These are phyloP conservation scores for Trichomalopsis sarcophagae DNA, from an alignment of 1,140 invertebrate species.

Conservation along the genomic window DNA sequence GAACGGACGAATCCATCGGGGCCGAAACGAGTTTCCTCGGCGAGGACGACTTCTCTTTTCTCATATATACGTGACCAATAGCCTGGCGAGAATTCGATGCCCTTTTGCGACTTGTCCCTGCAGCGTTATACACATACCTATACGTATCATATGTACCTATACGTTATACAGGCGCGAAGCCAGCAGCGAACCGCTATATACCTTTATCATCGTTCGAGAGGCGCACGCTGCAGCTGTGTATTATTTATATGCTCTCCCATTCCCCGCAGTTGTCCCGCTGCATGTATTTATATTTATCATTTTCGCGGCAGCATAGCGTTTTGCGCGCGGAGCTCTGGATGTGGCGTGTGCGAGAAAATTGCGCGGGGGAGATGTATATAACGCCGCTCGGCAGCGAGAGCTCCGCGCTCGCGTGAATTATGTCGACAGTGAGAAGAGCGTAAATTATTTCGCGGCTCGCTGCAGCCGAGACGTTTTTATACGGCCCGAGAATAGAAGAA, in stretches of 20 bases:
- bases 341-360: background rate
- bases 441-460: background rate
- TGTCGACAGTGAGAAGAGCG: slow-evolving; percentile 2
- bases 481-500: background rate
- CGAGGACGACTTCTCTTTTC: slow-evolving; percentile 15
- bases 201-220: background rate
- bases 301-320: background rate
- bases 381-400: background rate
- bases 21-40: slow-evolving; percentile 43
- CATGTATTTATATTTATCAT: background rate
- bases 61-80: slow-evolving; percentile 47
- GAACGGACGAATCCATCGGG: slow-evolving; percentile 39
- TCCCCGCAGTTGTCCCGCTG: no score
- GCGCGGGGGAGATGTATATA: background rate
- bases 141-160: background rate
- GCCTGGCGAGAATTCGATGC: slow-evolving; percentile 11
- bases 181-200: background rate
- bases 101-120: slow-evolving; percentile 11
- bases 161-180: background rate
- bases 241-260: background rate
- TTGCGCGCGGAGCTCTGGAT: no score
- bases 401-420: background rate
- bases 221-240: no score
- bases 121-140: background rate
- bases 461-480: background rate